Conservation (phyloP, 2,888 invertebrate species). For the Pachymerium ferrugineum region DNA sequence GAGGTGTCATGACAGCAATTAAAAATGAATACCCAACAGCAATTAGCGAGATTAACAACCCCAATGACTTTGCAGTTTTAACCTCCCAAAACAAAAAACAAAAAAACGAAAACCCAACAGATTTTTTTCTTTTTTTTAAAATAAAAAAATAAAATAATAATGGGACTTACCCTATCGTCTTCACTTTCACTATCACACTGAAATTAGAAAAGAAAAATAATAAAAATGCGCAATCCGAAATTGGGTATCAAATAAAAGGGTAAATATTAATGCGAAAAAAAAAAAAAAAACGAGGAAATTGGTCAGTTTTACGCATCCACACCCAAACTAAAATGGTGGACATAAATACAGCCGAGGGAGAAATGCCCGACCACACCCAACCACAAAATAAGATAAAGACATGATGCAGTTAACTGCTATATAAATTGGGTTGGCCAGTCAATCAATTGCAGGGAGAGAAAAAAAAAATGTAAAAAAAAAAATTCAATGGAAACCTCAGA, state of each 20-base stretch:
- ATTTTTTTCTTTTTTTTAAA: not conserved
- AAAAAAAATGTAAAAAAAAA: not conserved
- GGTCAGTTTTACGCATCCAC: not conserved
- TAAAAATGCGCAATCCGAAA: not conserved
- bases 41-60: conserved; percentile 2
- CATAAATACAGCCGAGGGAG: conserved; percentile 20
- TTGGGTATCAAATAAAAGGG: not conserved
- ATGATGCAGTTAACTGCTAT: conserved; percentile 5
- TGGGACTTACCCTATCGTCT: conserved; percentile 36
- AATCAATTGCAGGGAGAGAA: not conserved
- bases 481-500: too few species aligned
- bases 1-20: not conserved
- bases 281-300: conserved; percentile 28
- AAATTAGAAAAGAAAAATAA: conserved; percentile 30
- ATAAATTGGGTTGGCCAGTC: conserved; percentile 12
- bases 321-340: conserved; percentile 17
- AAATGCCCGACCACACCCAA: not conserved
- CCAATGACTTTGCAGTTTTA: not conserved
- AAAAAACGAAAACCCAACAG: not conserved
- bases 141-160: not conserved
- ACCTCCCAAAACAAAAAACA: not conserved
- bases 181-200: conserved; percentile 37
- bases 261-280: not conserved
- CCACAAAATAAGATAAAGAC: conserved; percentile 28
- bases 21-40: not conserved